These are phyloP conservation scores for Agonopterix subpropinquella DNA, from an alignment of 2,888 invertebrate species.

Conservation along the genomic window DNA sequence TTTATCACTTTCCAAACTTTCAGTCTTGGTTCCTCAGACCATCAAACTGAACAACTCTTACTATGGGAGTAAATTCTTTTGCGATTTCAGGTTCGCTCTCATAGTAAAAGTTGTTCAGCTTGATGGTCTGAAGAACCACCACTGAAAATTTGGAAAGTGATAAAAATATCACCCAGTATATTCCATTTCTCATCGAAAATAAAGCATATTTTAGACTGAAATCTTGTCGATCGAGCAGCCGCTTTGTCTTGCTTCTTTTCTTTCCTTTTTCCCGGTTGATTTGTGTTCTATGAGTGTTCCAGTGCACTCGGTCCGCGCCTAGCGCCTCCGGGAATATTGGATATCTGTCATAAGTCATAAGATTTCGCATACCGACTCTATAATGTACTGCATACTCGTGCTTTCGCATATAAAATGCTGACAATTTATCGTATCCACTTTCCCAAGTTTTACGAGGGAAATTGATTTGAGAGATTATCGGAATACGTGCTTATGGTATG, in stretches of 20 bases:
- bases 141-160: too few relatives aligned
- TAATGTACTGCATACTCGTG: slow-evolving; percentile 39
- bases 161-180: slow-evolving; percentile 4
- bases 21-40: not conserved
- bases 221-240: slow-evolving; percentile 55
- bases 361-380: slow-evolving; percentile 51
- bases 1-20: not conserved
- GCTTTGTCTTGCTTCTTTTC: slow-evolving; percentile 55
- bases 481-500: slow-evolving; percentile 1
- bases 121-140: too few relatives aligned
- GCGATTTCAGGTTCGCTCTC: too few relatives aligned
- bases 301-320: slow-evolving; percentile 37
- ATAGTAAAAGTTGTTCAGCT: too few relatives aligned
- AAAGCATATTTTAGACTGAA: slow-evolving; percentile 61
- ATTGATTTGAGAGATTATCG: slow-evolving; percentile 17
- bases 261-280: slow-evolving; percentile 51
- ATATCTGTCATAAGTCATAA: slow-evolving; percentile 63
- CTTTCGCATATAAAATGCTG: slow-evolving; percentile 25
- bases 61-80: too few relatives aligned
- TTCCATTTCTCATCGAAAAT: slow-evolving; percentile 57
- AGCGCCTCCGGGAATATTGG: slow-evolving; percentile 52
- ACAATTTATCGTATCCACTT: slow-evolving; percentile 24
- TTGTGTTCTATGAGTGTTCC: slow-evolving; percentile 60
- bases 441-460: slow-evolving; percentile 13
- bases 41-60: too few relatives aligned